Evolutionary conservation across 2,113 vertebrate genomes (phyloP).

Genomic region (Syngnathus scovelli): DNA sequence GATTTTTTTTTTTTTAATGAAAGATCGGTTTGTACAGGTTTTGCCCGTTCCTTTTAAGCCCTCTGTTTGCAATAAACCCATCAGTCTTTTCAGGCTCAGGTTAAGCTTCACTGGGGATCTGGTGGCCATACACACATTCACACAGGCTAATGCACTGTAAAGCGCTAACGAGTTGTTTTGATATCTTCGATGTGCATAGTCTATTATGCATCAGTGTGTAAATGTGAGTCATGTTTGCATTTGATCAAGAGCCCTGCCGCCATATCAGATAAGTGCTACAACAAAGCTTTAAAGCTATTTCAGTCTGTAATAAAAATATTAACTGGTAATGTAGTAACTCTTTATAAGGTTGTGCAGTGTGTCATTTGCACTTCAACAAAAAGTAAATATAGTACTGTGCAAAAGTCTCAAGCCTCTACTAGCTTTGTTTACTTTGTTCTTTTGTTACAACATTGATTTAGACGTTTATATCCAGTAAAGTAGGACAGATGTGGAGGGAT

Average conservation of each 20-base stretch:
- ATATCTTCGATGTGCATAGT: neutral
- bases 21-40: constrained; percentile 13
- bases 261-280: neutral
- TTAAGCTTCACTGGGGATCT: constrained; percentile 41
- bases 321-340: neutral
- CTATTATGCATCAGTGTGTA: neutral
- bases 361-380: neutral
- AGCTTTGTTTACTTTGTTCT: neutral
- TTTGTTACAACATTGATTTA: neutral
- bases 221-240: neutral
- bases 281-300: neutral
- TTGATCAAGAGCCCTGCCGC: neutral
- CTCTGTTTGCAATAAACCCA: constrained; percentile 5
- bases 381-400: too few species aligned
- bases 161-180: constrained; percentile 20
- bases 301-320: neutral
- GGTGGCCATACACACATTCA: neutral
- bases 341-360: neutral
- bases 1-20: neutral
- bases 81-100: constrained; percentile 19
- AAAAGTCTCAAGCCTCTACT: neutral
- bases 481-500: too few species aligned
- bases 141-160: constrained; percentile 11
- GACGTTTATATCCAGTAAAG: too few species aligned
- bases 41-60: constrained; percentile 23